phyloP scores from a whole-genome alignment of 1,140 invertebrate species.

The Steinernema feltiae region DNA sequence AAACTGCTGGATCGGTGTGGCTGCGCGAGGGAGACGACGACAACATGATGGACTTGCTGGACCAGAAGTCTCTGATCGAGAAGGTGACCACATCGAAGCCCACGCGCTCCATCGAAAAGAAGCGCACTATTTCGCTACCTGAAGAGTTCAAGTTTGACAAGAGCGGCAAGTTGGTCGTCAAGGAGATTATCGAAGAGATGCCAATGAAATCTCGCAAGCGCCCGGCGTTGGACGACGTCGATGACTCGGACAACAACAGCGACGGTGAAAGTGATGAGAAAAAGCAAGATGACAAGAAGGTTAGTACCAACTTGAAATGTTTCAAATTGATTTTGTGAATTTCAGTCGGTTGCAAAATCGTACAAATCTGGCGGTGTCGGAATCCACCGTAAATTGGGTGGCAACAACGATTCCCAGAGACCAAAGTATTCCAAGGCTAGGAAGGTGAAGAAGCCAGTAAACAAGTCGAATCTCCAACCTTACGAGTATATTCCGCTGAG shows the following conservation, averaged over 20 bases:
- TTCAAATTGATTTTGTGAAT: too few relatives aligned
- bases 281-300: conserved; percentile 1
- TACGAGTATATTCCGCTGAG: conserved; percentile 9
- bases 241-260: neutral
- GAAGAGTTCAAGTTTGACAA: conserved; percentile 36
- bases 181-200: neutral
- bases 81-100: conserved; percentile 27
- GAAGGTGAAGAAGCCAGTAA: neutral
- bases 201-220: neutral
- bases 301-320: neutral
- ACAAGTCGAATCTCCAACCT: conserved; percentile 3
- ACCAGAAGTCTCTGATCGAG: conserved; percentile 30
- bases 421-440: neutral
- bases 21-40: conserved; percentile 37
- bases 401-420: neutral
- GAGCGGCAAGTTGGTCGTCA: conserved; percentile 34
- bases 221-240: neutral
- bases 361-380: conserved; percentile 1
- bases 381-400: neutral
- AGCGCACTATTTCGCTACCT: conserved; percentile 1
- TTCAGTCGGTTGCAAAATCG: neutral
- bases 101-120: conserved; percentile 22
- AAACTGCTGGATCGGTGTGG: conserved; percentile 28
- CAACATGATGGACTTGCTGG: conserved; percentile 34
- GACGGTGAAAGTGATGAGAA: neutral